Base-by-base conservation (phyloP, 2,113 vertebrate species). In the Archocentrus centrarchus region DNA sequence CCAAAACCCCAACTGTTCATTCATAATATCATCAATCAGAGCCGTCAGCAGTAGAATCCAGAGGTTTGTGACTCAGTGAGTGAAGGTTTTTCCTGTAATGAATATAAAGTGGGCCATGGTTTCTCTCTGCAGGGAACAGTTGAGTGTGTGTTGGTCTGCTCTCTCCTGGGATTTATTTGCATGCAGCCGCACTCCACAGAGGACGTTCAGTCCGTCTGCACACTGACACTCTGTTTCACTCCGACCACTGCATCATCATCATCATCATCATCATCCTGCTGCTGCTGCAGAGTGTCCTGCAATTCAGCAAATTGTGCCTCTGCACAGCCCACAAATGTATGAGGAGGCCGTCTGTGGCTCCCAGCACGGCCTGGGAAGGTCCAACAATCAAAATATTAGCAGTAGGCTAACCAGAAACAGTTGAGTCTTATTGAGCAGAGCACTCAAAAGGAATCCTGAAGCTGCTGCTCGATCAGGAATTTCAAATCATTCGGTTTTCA, bases 201-300 rank as follows among this genome's bases (percentile, higher is more conserved):
- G 0, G 1, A 1, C 5, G 5, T 6, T 32, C n/a, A 35, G 37
- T 47, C 37, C 20, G 0, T 0, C 8, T 53, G 44, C 9, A 79
- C 5, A 50, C 18, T 15, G 60, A 32, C 17, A 22, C 75, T 24
- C 58, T 47, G 27, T 15, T 70, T 61, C 1, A 11, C 63, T 37
- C 22, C 11, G 9, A 70, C 24, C 20, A 13, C 57, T 24, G 57
- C 22, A 59, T 13, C 55, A 0, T 22, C 13, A 44, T 55, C 53
- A 20, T 55, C 53, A 55, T 55, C 53, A 20, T 55, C 53, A 55
- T 66, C 39, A 0, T 55, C 3, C 9, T 57, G 10, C 57, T 58
- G 55, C 64, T 68, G 0, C 41, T 18, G 64, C 47, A 50, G 47
- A 50, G 47, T 15, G 2, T 17, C 47, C 47, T 50, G 47, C 15